These are phyloP conservation scores for Agrochola circellaris DNA, from an alignment of 2,888 invertebrate species.

Conservation along the genomic window DNA sequence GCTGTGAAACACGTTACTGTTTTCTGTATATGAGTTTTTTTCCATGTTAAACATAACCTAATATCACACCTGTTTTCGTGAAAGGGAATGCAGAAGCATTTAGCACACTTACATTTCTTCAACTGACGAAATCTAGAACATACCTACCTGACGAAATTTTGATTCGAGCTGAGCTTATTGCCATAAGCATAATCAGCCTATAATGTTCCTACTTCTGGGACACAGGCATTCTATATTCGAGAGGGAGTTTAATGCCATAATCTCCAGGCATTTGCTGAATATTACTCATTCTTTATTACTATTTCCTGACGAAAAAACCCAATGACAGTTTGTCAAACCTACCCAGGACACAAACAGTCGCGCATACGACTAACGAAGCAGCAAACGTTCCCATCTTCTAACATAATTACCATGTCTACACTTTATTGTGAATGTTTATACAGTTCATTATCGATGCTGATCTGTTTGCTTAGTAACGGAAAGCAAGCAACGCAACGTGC, in stretches of 20 bases:
- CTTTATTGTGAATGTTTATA: slow-evolving; percentile 73
- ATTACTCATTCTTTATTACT: no score
- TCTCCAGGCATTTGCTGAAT: not conserved
- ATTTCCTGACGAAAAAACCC: not conserved
- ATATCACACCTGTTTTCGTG: not conserved
- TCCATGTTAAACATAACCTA: not conserved
- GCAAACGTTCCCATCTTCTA: slow-evolving; percentile 16
- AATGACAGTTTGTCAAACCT: no score
- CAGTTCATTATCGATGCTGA: slow-evolving; percentile 73
- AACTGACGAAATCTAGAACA: not conserved
- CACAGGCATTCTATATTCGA: not conserved
- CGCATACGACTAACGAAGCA: no score
- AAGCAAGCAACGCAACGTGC: slow-evolving; percentile 70
- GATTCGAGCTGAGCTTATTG: no score
- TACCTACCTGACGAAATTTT: not conserved
- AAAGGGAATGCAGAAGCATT: not conserved
- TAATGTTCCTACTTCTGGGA: not conserved
- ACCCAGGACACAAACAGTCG: not conserved
- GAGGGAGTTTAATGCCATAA: not conserved
- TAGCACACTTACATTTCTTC: not conserved
- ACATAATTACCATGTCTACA: slow-evolving; percentile 66
- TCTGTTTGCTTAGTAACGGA: slow-evolving; percentile 74
- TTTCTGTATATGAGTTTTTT: slow-evolving; percentile 15
- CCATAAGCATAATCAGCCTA: not conserved
- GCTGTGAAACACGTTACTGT: slow-evolving; percentile 8